Conservation (phyloP, 1,140 invertebrate genomes). For the Trichoplusia ni region DNA sequence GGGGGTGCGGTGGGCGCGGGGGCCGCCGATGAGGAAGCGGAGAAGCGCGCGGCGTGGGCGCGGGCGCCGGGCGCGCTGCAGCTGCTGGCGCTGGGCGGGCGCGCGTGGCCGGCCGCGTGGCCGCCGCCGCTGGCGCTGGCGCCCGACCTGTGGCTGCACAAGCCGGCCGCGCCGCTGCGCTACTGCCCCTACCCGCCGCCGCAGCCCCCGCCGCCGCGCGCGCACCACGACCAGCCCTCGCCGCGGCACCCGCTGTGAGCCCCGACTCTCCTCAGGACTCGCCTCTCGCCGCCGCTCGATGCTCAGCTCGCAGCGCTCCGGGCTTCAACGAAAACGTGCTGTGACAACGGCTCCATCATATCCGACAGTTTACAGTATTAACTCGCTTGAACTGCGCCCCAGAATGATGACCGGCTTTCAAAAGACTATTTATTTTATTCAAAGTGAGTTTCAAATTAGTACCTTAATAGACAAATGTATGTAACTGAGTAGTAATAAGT, state of each 20-base stretch:
- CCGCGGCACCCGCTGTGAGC: conserved; percentile 68
- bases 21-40: conserved; percentile 66
- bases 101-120: conserved; percentile 70
- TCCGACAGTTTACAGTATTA: not conserved
- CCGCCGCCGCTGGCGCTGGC: conserved; percentile 66
- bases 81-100: conserved; percentile 69
- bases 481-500: conserved; percentile 45
- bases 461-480: conserved; percentile 52
- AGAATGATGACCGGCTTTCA: conserved; percentile 1
- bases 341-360: conserved; percentile 30
- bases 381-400: not conserved
- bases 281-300: too few relatives aligned
- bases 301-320: not conserved
- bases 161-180: conserved; percentile 66
- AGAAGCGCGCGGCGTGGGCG: conserved; percentile 76
- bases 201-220: conserved; percentile 55
- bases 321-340: conserved; percentile 39
- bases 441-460: conserved; percentile 50
- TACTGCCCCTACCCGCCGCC: conserved; percentile 78
- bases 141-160: conserved; percentile 75
- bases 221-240: conserved; percentile 55
- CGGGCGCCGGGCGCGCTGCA: conserved; percentile 69
- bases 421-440: conserved; percentile 33
- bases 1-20: too few relatives aligned
- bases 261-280: conserved; percentile 10